Evolutionary conservation across 2,888 invertebrate genomes (phyloP).

Genomic region (Craniophora ligustri): DNA sequence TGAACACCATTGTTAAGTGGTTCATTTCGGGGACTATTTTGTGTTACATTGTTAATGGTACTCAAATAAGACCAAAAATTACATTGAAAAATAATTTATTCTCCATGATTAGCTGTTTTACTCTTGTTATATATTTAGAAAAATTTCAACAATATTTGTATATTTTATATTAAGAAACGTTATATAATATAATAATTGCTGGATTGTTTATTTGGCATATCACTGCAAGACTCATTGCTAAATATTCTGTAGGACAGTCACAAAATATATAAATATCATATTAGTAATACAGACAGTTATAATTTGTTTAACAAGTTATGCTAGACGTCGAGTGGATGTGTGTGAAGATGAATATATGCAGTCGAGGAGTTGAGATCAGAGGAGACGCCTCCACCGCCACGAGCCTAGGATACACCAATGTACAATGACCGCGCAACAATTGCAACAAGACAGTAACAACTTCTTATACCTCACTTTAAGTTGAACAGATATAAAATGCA

Average conservation of each 20-base stretch:
- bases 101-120: slow-evolving; percentile 84
- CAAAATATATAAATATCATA: slow-evolving; percentile 72
- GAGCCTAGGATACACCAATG: slow-evolving; percentile 62
- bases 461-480: slow-evolving; percentile 72
- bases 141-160: slow-evolving; percentile 88
- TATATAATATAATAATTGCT: slow-evolving; percentile 84
- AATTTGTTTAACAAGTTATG: slow-evolving; percentile 38
- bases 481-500: slow-evolving; percentile 85
- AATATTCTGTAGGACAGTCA: slow-evolving; percentile 70
- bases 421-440: slow-evolving; percentile 71
- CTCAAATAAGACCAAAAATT: slow-evolving; percentile 74
- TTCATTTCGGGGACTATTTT: slow-evolving; percentile 13
- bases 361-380: slow-evolving; percentile 39
- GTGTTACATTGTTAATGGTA: slow-evolving; percentile 9
- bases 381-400: slow-evolving; percentile 27
- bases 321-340: slow-evolving; percentile 33
- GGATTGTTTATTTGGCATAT: slow-evolving; percentile 87
- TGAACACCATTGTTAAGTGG: background rate
- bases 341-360: slow-evolving; percentile 40
- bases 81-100: slow-evolving; percentile 88
- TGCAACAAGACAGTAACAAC: slow-evolving; percentile 78
- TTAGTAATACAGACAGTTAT: slow-evolving; percentile 45
- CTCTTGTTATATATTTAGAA: slow-evolving; percentile 86
- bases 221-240: slow-evolving; percentile 81
- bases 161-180: slow-evolving; percentile 86